Evolutionary conservation across 23 tunicate genomes (phyloP).

Genomic region (Aplidium turbinatum): DNA sequence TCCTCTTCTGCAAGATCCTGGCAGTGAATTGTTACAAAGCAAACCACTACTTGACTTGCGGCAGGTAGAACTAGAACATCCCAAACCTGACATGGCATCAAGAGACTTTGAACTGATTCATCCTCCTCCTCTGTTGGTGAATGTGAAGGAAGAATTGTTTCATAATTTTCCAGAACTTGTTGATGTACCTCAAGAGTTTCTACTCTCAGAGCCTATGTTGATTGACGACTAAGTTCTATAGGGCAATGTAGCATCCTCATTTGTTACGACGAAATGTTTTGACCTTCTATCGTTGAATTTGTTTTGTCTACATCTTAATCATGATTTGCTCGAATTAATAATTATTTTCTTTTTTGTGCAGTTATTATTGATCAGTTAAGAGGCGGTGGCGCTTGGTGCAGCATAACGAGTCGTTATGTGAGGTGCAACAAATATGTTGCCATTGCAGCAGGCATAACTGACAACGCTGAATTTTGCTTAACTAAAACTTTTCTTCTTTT

Average conservation of each 20-base stretch:
- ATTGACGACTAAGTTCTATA: constrained; percentile 4
- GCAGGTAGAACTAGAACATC: constrained; percentile 5
- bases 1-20: constrained; percentile 26
- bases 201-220: constrained; percentile 30
- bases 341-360: neutral
- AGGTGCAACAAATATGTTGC: too few relatives aligned
- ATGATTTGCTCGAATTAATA: neutral
- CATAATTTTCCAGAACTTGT: constrained; percentile 23
- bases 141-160: constrained; percentile 1
- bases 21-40: constrained; percentile 1
- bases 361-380: too few relatives aligned
- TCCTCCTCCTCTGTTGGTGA: constrained; percentile 17
- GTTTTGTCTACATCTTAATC: too few relatives aligned
- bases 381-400: too few relatives aligned
- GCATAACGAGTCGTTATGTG: too few relatives aligned
- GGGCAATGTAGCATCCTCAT: neutral
- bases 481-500: too few relatives aligned
- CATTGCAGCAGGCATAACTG: too few relatives aligned
- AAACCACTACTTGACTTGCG: constrained; percentile 18
- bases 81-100: constrained; percentile 20
- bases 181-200: constrained; percentile 32
- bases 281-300: too few relatives aligned
- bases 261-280: neutral
- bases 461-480: too few relatives aligned
- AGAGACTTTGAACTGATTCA: constrained; percentile 29